Evolutionary conservation across 2,113 vertebrate genomes (phyloP), one percentile per base, ranked within the genome.

Genomic region (Thryonomys swinderianus): DNA sequence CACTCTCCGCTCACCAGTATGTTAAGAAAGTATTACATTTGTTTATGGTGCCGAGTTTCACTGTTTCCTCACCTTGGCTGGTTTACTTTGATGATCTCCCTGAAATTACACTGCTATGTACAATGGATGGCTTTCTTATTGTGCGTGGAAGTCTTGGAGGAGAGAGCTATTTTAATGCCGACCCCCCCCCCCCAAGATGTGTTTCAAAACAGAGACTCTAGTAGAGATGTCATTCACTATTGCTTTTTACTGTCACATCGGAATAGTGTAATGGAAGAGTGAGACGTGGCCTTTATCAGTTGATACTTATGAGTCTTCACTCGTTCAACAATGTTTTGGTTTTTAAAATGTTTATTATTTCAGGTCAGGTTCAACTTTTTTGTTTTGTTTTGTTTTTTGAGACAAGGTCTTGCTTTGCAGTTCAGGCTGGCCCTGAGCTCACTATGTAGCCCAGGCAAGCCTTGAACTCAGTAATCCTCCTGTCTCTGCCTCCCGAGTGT

Each of bases 11-110:
- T 74, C 37, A 89, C 14, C 48, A 37, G 13, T 87, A 66, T 11
- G 79, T 73, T 85, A 57, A 91, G 42, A 92, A 92, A 66, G 34
- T 16, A 83, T 61, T 73, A 45, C 74, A 87, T 74, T 71, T 89
- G n/a, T 48, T 74, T 55, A 61, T 42, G 2, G 62, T 7, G 61
- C n/a, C n/a, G 81, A 57, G 2, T 85, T 76, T 88, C 12, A 27
- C 67, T 87, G 59, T 93, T 95, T 27, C 7, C 18, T 85, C 34
- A 86, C 20, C 42, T 71, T 91, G 37, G 2, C 53, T 94, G 9
- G 37, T 76, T 9, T 21, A 85, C 2, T 61, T 88, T 92, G 16
- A 59, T 12, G 45, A 30, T 66, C 91, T 76, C 20, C 57, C 34
- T 51, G 61, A 25, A 86, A 79, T 79, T 83, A 23, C 12, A 34